phyloP scores from a whole-genome alignment of 2,113 vertebrate genomes.

The Gavia stellata region DNA sequence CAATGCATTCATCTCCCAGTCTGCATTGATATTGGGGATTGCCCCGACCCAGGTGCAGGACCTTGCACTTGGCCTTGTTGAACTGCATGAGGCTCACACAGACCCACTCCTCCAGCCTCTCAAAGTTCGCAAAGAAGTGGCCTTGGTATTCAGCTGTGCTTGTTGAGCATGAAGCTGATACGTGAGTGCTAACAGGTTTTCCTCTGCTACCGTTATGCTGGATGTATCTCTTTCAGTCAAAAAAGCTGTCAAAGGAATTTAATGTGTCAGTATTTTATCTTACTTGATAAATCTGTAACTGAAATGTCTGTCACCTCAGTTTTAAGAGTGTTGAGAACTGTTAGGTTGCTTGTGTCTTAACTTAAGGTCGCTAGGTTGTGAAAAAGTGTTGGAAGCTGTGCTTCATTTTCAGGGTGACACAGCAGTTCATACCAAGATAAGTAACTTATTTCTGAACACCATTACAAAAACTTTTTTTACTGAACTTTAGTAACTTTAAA shows the following conservation, averaged over 20 bases:
- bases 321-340: neutral
- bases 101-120: neutral
- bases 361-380: neutral
- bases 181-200: neutral
- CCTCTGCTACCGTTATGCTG: neutral
- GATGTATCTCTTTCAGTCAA: neutral
- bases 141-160: neutral
- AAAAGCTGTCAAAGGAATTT: neutral
- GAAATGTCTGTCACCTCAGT: neutral
- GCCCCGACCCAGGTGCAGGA: rapidly evolving
- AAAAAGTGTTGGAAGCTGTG: neutral
- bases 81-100: rapidly evolving
- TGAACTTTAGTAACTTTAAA: neutral
- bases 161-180: neutral
- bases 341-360: neutral
- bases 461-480: neutral
- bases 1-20: too few relatives aligned
- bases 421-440: neutral
- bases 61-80: neutral
- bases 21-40: rapidly evolving
- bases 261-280: neutral
- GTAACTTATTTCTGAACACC: neutral
- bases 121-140: neutral
- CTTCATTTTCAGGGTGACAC: neutral
- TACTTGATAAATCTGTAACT: neutral